Evolutionary conservation across 2,888 invertebrate species (phyloP).

Genomic region (Isoperla grammatica): DNA sequence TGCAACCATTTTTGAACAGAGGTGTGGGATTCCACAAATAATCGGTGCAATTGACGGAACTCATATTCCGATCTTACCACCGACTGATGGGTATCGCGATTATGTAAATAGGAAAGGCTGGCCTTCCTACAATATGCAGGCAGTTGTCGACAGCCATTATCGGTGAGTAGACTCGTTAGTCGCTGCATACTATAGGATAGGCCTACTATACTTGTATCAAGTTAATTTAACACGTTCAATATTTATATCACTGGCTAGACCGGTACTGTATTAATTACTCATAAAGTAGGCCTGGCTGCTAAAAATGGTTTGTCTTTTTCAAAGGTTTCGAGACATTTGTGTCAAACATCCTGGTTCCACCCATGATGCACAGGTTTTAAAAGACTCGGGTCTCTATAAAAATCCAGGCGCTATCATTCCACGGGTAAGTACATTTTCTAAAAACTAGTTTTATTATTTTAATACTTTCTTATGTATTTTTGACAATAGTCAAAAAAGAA

Average conservation of each 20-base stretch:
- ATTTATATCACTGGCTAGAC: too few relatives aligned
- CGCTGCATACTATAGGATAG: too few relatives aligned
- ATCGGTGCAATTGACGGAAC: constrained; percentile 36
- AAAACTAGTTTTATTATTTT: too few relatives aligned
- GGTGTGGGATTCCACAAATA: constrained; percentile 34
- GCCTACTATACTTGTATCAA: too few relatives aligned
- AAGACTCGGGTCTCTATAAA: constrained; percentile 25
- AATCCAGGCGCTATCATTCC: constrained; percentile 20
- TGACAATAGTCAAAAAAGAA: too few relatives aligned
- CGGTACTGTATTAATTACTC: too few relatives aligned
- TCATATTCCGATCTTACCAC: constrained; percentile 31
- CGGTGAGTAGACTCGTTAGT: too few relatives aligned
- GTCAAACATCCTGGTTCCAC: constrained; percentile 24
- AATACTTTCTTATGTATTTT: too few relatives aligned
- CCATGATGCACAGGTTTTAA: constrained; percentile 32
- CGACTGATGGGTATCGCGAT: constrained; percentile 30
- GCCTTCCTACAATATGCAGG: constrained; percentile 31
- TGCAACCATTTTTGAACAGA: neutral
- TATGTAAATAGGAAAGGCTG: constrained; percentile 33
- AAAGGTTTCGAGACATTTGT: constrained; percentile 19
- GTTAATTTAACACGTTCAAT: too few relatives aligned
- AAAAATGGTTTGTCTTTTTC: too few relatives aligned
- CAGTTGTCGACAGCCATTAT: constrained; percentile 31
- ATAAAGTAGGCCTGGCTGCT: too few relatives aligned
- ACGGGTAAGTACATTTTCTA: too few relatives aligned